Base-by-base conservation (phyloP, 37 sponge, comb jelly and placozoan species). In the Amphimedon queenslandica region DNA sequence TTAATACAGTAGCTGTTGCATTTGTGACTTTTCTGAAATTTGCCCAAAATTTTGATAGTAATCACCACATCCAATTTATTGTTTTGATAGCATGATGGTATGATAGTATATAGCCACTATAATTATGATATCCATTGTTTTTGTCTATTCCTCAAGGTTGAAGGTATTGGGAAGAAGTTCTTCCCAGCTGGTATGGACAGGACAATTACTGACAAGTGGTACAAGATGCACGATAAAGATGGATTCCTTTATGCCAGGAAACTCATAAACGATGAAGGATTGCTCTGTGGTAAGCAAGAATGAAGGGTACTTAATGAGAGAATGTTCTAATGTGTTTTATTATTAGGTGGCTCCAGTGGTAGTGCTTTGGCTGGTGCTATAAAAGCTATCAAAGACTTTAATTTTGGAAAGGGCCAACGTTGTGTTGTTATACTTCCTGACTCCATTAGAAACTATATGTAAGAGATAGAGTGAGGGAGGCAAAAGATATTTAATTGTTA, bases 401-500 rank as follows among this genome's bases (percentile, higher is more conserved):
- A 69, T 27, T 84, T 97, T 36, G 81, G 80, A 63, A 87, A 84
- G 23, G 94, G 90, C 1, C 92, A 94, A 83, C 75, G 77, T 29
- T 94, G 95, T 75, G 94, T 93, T 25, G 94, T 93, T 21, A 37
- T 97, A 20, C 85, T 97, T 4, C 92, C 98, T 4, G 98, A 97
- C 87, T 93, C 94, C 58, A 85, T 97, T 64, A 83, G 98, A 39
- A 93, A 97, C 80, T 97, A 97, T 72, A 74, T 97, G 96, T 88
- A 57, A 88, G 90, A 64, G 3, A 63, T 34, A 2, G 3, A 20
- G 11, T 20, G 25, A 8, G 4, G 37, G n/a, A n/a, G n/a, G n/a
- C n/a, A n/a, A n/a, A n/a, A n/a, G n/a, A n/a, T 60, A 11, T 16
- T 67, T 38, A 4, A 31, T 61, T 68, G 6, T 28, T 35, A 5